These are phyloP conservation scores for Poeciliopsis retropinna DNA, from an alignment of 2,113 vertebrate genomes.

Conservation along the genomic window DNA sequence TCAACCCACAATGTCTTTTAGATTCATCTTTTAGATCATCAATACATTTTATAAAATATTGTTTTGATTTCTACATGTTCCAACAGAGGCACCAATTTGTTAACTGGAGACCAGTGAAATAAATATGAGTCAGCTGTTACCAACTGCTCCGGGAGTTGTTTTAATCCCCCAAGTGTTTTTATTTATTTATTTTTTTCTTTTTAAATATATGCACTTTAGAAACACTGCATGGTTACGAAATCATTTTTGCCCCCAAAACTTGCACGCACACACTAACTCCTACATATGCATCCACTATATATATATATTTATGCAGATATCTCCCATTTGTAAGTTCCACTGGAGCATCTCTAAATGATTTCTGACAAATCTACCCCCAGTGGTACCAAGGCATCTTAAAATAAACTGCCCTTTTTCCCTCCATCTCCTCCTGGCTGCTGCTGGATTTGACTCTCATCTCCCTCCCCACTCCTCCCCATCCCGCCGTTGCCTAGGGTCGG, in stretches of 20 bases:
- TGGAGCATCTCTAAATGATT: constrained; percentile 64
- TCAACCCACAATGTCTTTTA: no score
- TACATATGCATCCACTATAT: not conserved
- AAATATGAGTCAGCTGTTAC: not conserved
- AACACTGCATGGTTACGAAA: constrained; percentile 16
- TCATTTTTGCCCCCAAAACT: not conserved
- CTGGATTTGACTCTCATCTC: constrained; percentile 62
- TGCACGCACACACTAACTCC: not conserved
- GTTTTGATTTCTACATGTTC: not conserved
- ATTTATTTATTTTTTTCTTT: no score
- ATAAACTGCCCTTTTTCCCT: constrained; percentile 67
- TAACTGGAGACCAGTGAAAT: not conserved
- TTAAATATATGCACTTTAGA: constrained; percentile 3
- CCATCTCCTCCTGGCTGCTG: constrained; percentile 42
- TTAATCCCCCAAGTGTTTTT: not conserved
- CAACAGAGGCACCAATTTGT: not conserved
- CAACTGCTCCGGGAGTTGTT: not conserved
- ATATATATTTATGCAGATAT: constrained; percentile 7
- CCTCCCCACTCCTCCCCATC: constrained; percentile 16
- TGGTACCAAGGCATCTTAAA: constrained; percentile 57
- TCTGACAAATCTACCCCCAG: constrained; percentile 58
- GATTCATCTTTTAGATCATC: no score
- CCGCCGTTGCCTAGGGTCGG: constrained; percentile 53
- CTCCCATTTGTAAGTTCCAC: constrained; percentile 33
- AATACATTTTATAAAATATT: no score